These are phyloP conservation scores for Drosophila mimetica DNA, from an alignment of 2,888 invertebrate species.

Conservation along the genomic window DNA sequence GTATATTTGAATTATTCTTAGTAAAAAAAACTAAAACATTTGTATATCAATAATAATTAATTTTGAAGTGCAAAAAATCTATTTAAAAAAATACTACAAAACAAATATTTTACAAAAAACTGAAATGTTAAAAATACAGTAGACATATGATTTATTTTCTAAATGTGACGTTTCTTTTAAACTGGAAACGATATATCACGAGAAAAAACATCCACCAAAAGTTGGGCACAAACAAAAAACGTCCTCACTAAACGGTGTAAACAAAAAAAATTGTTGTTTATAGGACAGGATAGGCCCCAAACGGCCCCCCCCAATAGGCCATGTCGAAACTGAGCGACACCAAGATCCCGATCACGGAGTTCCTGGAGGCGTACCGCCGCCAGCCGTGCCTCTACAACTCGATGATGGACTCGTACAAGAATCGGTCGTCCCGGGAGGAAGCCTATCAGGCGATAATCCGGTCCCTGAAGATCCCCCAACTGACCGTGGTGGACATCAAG, in stretches of 20 bases:
- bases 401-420: slow-evolving; percentile 77
- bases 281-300: not conserved
- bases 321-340: slow-evolving; percentile 78
- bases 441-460: slow-evolving; percentile 77
- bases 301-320: slow-evolving; percentile 5
- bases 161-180: no score
- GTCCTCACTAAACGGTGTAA: slow-evolving; percentile 3
- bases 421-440: slow-evolving; percentile 73
- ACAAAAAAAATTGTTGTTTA: slow-evolving; percentile 19
- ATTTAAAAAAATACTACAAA: no score
- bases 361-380: slow-evolving; percentile 78
- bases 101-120: no score
- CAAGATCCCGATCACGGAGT: slow-evolving; percentile 77
- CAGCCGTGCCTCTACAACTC: slow-evolving; percentile 82
- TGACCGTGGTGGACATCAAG: slow-evolving; percentile 80
- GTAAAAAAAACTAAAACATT: no score
- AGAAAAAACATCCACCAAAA: not conserved
- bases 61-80: no score
- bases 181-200: not conserved
- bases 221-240: not conserved
- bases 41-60: no score
- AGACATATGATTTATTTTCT: no score
- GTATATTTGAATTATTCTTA: no score
- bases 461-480: slow-evolving; percentile 73
- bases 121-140: no score